phyloP scores from a whole-genome alignment of 2,797 vertebrate genomes.

The Chiloscyllium punctatum region DNA sequence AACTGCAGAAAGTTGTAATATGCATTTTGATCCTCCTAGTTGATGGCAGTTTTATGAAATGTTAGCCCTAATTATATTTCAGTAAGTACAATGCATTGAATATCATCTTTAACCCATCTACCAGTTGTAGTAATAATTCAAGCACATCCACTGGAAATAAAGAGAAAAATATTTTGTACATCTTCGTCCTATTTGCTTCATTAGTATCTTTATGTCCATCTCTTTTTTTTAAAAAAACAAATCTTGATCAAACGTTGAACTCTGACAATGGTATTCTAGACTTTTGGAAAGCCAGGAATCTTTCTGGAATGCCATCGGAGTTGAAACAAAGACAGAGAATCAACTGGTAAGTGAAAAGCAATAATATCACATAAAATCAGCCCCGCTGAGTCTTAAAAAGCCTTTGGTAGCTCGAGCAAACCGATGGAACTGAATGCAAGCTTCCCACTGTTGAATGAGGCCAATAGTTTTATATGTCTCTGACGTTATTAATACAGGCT shows the following conservation, averaged over 20 bases:
- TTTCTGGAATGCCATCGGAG: background rate
- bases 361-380: conserved; percentile 18
- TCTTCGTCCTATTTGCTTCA: background rate
- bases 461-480: background rate
- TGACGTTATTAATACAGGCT: background rate
- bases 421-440: background rate
- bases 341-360: conserved; percentile 9
- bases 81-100: background rate
- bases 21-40: background rate
- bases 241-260: background rate
- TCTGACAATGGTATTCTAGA: background rate
- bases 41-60: background rate
- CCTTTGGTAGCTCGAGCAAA: no score
- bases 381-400: background rate
- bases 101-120: background rate
- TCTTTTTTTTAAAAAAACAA: background rate
- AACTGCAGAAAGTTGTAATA: background rate
- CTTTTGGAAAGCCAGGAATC: background rate
- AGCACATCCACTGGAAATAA: background rate
- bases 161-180: background rate
- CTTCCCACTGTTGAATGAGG: background rate
- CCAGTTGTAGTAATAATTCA: background rate
- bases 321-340: background rate
- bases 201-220: background rate
- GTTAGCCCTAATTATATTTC: background rate